phyloP scores from a whole-genome alignment of 35 echinoderm and acorn worm genomes.

The Amphiura filiformis region DNA sequence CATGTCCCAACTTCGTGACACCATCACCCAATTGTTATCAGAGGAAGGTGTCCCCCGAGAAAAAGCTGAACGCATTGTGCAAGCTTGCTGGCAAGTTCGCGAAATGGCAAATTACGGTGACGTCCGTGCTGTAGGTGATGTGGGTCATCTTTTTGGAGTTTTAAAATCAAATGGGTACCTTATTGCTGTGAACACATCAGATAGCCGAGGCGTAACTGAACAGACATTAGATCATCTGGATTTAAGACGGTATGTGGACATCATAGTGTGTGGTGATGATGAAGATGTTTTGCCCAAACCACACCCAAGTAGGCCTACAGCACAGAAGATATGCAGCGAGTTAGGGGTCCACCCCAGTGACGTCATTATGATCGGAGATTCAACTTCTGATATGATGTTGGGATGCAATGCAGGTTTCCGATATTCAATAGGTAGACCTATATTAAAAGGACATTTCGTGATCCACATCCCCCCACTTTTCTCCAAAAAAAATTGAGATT shows the following conservation, averaged over 20 bases:
- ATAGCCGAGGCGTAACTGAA: conserved; percentile 47
- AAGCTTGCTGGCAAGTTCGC: conserved; percentile 7
- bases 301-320: conserved; percentile 25
- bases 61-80: background rate
- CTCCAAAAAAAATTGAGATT: too few relatives aligned
- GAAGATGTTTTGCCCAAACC: conserved; percentile 47
- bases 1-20: conserved; percentile 12
- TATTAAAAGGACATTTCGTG: background rate
- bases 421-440: conserved; percentile 54
- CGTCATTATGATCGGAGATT: conserved; percentile 62
- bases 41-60: conserved; percentile 2
- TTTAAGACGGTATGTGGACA: conserved; percentile 41
- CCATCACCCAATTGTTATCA: background rate
- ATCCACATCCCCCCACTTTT: too few relatives aligned
- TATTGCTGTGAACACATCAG: conserved; percentile 68
- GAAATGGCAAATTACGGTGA: background rate
- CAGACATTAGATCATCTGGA: conserved; percentile 27
- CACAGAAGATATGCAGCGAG: conserved; percentile 44
- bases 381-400: conserved; percentile 45
- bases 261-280: conserved; percentile 68
- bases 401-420: conserved; percentile 43
- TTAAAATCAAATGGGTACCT: conserved; percentile 39
- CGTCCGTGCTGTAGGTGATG: conserved; percentile 16
- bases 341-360: conserved; percentile 39
- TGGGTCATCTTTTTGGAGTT: conserved; percentile 1